phyloP scores from a whole-genome alignment of 2,888 invertebrate genomes.

The Troides oblongomaculatus region DNA sequence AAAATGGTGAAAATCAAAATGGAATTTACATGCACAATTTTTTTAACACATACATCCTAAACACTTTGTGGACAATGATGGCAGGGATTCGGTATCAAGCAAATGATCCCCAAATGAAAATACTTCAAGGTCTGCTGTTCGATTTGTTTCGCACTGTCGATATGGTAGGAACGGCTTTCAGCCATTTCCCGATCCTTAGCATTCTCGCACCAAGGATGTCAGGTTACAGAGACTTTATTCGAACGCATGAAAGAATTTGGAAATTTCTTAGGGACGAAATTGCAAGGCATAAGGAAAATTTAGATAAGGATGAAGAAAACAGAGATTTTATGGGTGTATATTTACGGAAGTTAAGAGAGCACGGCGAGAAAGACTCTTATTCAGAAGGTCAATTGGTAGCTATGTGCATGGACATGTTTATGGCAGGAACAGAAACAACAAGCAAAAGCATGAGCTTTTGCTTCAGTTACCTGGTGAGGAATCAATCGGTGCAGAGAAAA shows the following conservation, averaged over 20 bases:
- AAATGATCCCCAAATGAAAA: slow-evolving; percentile 84
- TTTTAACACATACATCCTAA: slow-evolving; percentile 88
- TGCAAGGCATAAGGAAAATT: slow-evolving; percentile 83
- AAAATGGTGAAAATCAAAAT: slow-evolving; percentile 59
- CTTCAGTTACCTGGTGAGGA: slow-evolving; percentile 85
- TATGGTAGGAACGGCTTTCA: slow-evolving; percentile 90
- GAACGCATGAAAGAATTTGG: slow-evolving; percentile 86
- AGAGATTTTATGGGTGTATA: slow-evolving; percentile 92
- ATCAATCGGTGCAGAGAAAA: slow-evolving; percentile 86
- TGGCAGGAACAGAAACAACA: slow-evolving; percentile 93
- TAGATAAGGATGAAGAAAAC: slow-evolving; percentile 80
- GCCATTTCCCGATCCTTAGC: slow-evolving; percentile 87
- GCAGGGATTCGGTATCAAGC: slow-evolving; percentile 87
- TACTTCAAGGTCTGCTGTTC: slow-evolving; percentile 84
- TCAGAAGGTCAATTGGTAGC: slow-evolving; percentile 88
- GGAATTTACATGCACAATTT: slow-evolving; percentile 85
- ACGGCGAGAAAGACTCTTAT: slow-evolving; percentile 79
- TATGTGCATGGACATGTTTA: slow-evolving; percentile 91
- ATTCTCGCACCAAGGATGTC: slow-evolving; percentile 87
- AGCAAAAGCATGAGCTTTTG: slow-evolving; percentile 88
- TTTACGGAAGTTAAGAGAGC: slow-evolving; percentile 82
- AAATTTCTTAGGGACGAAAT: slow-evolving; percentile 86
- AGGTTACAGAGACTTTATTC: slow-evolving; percentile 87
- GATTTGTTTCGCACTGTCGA: slow-evolving; percentile 87
- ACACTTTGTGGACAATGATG: slow-evolving; percentile 91